Evolutionary conservation across 92 coral and sea anemone genomes (phyloP), one percentile per base, ranked within the genome.

Genomic region (Paramuricea clavata): DNA sequence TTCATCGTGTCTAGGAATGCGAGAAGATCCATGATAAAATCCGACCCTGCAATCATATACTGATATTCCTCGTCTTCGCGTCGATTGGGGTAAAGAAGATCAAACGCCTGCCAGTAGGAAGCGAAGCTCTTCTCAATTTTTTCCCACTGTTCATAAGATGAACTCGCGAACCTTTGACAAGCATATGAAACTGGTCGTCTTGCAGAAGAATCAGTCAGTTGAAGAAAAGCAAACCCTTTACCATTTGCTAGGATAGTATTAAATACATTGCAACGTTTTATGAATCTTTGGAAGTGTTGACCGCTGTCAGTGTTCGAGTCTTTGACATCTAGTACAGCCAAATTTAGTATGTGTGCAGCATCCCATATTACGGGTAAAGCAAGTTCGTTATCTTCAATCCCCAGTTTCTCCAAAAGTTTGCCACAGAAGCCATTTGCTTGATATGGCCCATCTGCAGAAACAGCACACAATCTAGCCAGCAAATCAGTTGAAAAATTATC

Each of bases 391-490:
- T 27, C 85, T 26, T 70, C 34, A 60, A 80, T 80, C 35, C 44
- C 44, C 27, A 80, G 44, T 3, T 47, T 12, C 52, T 59, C 54
- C 26, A 80, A 30, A 49, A 80, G 85, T 42, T 80, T 80, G 30
- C 43, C 47, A 32, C 85, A 50, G 28, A 80, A 80, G 12, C 43
- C 73, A 80, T 42, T 80, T 57, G 72, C 74, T 32, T 80, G 85
- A 31, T 81, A 81, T 41, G 86, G 86, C 23, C 86, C 60, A 39
- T 81, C 86, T n/a, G 74, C 86, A 31, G 86, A 76, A 81, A 81
- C 86, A 17, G 76, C 56, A 33, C 74, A 81, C 34, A 81, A 50
- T 65, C 60, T 36, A 0, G 86, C 16, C 49, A 81, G 35, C 76
- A 81, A 34, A 17, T 65, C 86, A 8, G 41, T 42, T 19, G 59